phyloP scores from a whole-genome alignment of 2,797 vertebrate genomes.

The Glossophaga mutica region DNA sequence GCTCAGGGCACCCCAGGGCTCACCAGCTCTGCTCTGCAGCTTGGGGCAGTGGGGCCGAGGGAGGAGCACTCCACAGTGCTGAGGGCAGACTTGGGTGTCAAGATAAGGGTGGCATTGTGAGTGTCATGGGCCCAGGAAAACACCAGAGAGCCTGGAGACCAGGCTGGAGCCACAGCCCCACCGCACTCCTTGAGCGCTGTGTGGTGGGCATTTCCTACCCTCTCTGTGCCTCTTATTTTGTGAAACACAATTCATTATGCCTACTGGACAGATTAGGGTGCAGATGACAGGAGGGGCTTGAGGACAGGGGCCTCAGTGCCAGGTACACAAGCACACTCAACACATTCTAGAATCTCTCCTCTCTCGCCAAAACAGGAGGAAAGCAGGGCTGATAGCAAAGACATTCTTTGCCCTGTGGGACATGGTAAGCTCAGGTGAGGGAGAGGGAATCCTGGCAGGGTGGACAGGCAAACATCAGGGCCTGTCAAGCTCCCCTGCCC shows the following conservation, averaged over 20 bases:
- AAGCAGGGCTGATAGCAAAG: too few relatives aligned
- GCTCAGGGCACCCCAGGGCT: not conserved
- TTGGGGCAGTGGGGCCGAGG: not conserved
- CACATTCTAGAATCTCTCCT: not conserved
- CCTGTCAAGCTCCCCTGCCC: not conserved
- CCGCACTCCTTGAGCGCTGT: not conserved
- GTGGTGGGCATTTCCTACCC: not conserved
- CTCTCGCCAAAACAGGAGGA: too few relatives aligned
- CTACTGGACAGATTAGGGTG: not conserved
- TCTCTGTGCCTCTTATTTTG: not conserved
- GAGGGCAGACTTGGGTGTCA: not conserved
- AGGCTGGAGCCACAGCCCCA: rapidly evolving
- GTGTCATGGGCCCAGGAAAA: not conserved
- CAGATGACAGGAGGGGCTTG: not conserved
- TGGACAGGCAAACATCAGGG: rapidly evolving
- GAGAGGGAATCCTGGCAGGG: too few relatives aligned
- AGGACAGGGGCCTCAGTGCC: not conserved
- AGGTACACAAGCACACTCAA: not conserved
- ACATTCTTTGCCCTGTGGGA: rapidly evolving
- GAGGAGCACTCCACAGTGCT: rapidly evolving
- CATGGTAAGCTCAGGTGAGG: not conserved
- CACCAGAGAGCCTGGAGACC: rapidly evolving
- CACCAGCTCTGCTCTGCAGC: not conserved
- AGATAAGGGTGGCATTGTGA: not conserved
- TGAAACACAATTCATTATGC: not conserved